Conservation (phyloP, 1,140 invertebrate species). For the Reticulitermes speratus region DNA sequence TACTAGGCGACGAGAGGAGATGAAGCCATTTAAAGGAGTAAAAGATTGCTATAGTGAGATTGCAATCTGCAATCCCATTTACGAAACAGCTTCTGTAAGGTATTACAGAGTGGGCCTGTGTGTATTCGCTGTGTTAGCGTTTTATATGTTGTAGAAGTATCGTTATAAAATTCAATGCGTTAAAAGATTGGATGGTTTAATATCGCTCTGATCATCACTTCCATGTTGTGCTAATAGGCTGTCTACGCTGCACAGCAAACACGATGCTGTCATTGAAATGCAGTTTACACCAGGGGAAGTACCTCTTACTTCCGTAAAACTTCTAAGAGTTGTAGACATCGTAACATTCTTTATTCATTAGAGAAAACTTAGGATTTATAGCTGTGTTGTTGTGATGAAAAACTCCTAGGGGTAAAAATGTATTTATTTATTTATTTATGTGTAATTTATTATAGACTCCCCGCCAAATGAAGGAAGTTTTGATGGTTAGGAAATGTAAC, state of each 20-base stretch:
- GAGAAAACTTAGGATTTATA: neutral
- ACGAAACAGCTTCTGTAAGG: neutral
- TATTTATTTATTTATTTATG: too few relatives aligned
- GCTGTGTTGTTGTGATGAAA: neutral
- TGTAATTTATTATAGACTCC: too few relatives aligned
- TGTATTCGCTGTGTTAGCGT: neutral
- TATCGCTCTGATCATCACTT: neutral
- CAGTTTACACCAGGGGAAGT: neutral
- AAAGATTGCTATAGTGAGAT: slow-evolving; percentile 8
- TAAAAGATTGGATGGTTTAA: neutral
- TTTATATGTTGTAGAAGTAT: neutral
- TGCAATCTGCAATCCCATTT: slow-evolving; percentile 7
- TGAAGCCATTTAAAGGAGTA: neutral
- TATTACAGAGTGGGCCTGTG: neutral
- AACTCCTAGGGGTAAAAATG: too few relatives aligned
- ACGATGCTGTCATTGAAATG: neutral
- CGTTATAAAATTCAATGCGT: neutral
- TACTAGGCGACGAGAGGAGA: neutral
- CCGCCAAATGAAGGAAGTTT: too few relatives aligned
- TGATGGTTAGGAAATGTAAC: too few relatives aligned
- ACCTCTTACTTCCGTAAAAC: neutral
- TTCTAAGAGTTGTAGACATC: neutral
- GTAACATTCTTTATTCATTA: neutral
- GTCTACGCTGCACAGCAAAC: neutral
- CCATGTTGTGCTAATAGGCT: neutral